Base-by-base conservation (phyloP, 2,797 vertebrate species). In the Paguma larvata region DNA sequence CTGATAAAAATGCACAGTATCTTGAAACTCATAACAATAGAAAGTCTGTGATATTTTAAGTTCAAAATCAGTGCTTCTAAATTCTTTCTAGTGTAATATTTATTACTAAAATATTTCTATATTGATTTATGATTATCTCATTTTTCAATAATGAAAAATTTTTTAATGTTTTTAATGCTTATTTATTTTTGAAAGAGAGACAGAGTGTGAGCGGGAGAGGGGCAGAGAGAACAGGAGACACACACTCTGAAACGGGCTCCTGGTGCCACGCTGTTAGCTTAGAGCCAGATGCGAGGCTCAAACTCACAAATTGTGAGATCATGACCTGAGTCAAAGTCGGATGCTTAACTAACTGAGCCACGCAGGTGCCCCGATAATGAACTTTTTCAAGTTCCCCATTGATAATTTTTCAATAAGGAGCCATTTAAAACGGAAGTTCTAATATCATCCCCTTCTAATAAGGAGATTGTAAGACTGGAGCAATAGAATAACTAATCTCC, bases 41-140 rank as follows among this genome's bases (percentile, higher is more conserved):
- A 68, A 73, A 10, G 11, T 34, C n/a, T 53, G 18, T 75, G 68
- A 41, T 59, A 83, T 75, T 89, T 83, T 53, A 94, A 83, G 78
- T 85, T 85, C 53, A 56, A 85, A 86, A 46, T 94, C 34, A 89
- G 27, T 53, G 68, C 34, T 72, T 89, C n/a, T 34, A 77, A 94
- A 44, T 6, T 44, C 27, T 83, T 75, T 68, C n/a, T 15, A 25
- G 2, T 85, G 16, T 46, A 79, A 30, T 59, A 59, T 30, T 73
- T 94, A 82, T n/a, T 62, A 41, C 25, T 88, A 32, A 13, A 88
- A 63, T 51, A 67, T 89, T 53, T 82, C 30, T 83, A 34, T 1
- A 75, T 27, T 56, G 46, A 65, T 65, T 51, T 65, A 44, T 73
- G 67, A 15, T 83, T 44, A 38, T 21, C 14, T 94, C 46, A 75